Base-by-base conservation (phyloP, 2,113 vertebrate genomes). In the Sigmodon hispidus region DNA sequence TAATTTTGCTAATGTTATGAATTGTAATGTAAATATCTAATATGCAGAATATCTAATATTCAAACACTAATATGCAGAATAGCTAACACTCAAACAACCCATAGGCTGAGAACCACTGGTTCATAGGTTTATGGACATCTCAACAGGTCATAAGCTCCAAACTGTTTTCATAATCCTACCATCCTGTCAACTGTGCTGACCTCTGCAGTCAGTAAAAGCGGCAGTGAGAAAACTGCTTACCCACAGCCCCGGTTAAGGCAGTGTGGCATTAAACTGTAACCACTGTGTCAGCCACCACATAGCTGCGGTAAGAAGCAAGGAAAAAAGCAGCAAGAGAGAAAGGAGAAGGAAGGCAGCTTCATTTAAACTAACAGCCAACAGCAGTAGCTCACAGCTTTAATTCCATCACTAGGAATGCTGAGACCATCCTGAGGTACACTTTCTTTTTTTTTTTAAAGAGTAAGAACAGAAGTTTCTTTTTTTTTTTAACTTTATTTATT, bases 111-210 rank as follows among this genome's bases (percentile, higher is more conserved):
- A 52, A 52, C 8, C 17, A 17, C 34, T 55, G 31, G 34, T 50
- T 95, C 40, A 65, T 86, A 92, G 3, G 65, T 96, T 52, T 89
- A 84, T 75, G 36, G 10, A 85, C 80, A 45, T 70, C 11, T 43
- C 24, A 91, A 76, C 21, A 19, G n/a, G 88, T 52, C 63, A 84
- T 13, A 13, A 81, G 24, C 79, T 69, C 11, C 16, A 85, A 84
- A 88, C 31, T 31, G 31, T 69, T 91, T 93, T 87, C 29, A 77
- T 26, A 92, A 76, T 29, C 65, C 61, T 94, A 70, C 86, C 24
- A 81, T 61, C 55, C 40, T 92, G 63, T 52, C 89, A 93, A 65
- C 76, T 52, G 10, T 75, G 55, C 0, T 76, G n/a, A 59, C 76
- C 93, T 73, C 34, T 83, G 4, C 40, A 95, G 13, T 70, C 2